Percentiles rank a stretch among this genome's conserved stretches.
Conservation (phyloP, 2,888 invertebrate species). For the Oligia latruncula region DNA sequence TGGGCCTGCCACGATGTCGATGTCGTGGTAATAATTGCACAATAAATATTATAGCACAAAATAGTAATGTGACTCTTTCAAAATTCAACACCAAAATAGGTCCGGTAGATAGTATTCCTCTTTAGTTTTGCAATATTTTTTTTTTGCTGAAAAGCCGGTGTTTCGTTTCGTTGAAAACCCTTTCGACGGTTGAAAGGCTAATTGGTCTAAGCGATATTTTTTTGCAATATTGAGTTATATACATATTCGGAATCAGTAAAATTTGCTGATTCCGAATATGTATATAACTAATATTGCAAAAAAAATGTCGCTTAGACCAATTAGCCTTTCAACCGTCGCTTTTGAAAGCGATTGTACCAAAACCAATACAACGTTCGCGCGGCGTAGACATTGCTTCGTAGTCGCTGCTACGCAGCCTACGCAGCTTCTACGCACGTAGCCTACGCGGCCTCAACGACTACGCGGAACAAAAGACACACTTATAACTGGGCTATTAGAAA, state of each 20-base stretch:
- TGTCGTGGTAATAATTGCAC: neutral
- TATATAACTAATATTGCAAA: too few relatives aligned
- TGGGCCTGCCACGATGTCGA: too few relatives aligned
- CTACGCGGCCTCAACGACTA: conserved; percentile 11
- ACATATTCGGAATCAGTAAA: too few relatives aligned
- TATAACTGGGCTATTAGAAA: neutral
- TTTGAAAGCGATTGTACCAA: neutral
- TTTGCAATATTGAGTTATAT: too few relatives aligned
- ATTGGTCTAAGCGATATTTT: too few relatives aligned
- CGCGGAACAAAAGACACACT: conserved; percentile 12
- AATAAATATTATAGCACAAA: neutral
- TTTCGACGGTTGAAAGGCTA: neutral
- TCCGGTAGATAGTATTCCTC: too few relatives aligned
- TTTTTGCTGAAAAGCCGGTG: neutral
- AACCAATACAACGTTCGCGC: neutral
- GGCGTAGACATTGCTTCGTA: conserved; percentile 14
- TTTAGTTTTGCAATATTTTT: neutral
- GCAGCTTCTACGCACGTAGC: neutral
- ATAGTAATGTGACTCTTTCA: too few relatives aligned
- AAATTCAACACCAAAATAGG: neutral
- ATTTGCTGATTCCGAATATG: too few relatives aligned
- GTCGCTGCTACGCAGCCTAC: conserved; percentile 10
- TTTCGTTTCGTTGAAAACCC: neutral
- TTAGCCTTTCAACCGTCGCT: too few relatives aligned
- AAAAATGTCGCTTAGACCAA: too few relatives aligned